Evolutionary conservation across 2,888 invertebrate species (phyloP), one percentile per base, ranked within the genome.

Genomic region (Branchipolynoe longqiensis): DNA sequence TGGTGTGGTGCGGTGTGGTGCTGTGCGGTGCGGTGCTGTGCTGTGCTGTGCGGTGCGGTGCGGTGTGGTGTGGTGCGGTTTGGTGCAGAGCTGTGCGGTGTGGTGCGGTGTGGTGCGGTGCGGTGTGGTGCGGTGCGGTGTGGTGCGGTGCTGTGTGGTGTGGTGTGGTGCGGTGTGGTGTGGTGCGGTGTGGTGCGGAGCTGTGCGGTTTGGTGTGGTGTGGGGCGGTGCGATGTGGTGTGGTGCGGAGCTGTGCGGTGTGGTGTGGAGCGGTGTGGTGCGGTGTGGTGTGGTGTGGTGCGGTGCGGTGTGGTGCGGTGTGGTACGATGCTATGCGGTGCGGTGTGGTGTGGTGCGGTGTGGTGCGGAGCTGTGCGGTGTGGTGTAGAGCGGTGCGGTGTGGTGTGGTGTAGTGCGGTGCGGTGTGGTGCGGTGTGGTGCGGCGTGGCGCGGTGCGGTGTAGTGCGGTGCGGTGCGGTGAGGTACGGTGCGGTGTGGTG

Each of bases 171-270:
- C 31, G 62, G 62, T 62, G 62, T 28, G 62, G 62, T 48, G 62
- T 62, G 62, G 62, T 28, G 62, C 62, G 3, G 62, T 22, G 56
- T 56, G 56, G 56, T 56, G 18, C 62, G 56, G 56, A n/a, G 12
- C n/a, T 56, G 56, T 3, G 56, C 25, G 62, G 62, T 25, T 18
- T 22, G 56, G 62, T 33, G 69, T 12, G 18, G 28, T 31, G 62
- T 62, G 62, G 62, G 25, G 62, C 6, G 62, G 62, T 48, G 62
- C 31, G 62, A 31, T 28, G 62, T 31, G 3, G 62, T 22, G 56
- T 56, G 56, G 56, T 56, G 18, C 62, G 56, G 56, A n/a, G 12
- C n/a, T 56, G 56, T 3, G 56, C 25, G 62, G 62, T 25, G 58
- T 22, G 56, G 62, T 33, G 69, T 12, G 18, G 28, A 6, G 62